A percentile compares a stretch with the other conserved stretches of the same genome.
These are phyloP conservation scores for Macrosteles quadrilineatus DNA, from an alignment of 1,140 invertebrate species.

Conservation along the genomic window DNA sequence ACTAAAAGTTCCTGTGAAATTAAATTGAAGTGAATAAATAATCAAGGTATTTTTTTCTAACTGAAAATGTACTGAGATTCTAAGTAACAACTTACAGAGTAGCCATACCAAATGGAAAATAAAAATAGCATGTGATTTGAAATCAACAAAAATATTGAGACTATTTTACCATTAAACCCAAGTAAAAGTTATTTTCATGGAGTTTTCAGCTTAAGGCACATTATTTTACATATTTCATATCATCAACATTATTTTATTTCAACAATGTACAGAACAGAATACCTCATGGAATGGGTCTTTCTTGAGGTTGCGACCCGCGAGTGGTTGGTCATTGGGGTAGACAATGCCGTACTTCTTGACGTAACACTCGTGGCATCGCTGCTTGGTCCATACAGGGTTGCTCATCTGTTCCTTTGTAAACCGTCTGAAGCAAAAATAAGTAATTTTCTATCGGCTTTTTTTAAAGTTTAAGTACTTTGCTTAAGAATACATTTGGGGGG, in stretches of 20 bases:
- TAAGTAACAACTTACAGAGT: background rate
- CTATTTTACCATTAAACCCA: no score
- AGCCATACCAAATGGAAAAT: no score
- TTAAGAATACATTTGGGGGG: no score
- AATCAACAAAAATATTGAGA: no score
- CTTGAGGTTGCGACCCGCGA: slow-evolving; percentile 75
- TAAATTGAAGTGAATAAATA: background rate
- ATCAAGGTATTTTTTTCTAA: background rate
- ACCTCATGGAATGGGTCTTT: slow-evolving; percentile 70
- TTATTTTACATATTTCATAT: no score
- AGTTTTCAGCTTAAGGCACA: no score
- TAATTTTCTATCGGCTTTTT: no score
- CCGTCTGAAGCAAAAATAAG: slow-evolving; percentile 50
- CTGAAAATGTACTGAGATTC: background rate
- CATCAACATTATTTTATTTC: no score
- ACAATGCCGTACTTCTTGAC: slow-evolving; percentile 83
- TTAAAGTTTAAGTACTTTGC: no score
- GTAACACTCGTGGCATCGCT: slow-evolving; percentile 84
- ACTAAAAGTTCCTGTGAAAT: slow-evolving; percentile 60
- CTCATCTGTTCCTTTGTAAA: slow-evolving; percentile 70
- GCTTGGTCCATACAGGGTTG: slow-evolving; percentile 71
- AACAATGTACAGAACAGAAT: no score
- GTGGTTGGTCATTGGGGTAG: slow-evolving; percentile 80
- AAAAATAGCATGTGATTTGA: no score
- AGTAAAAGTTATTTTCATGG: no score